Base-by-base conservation (phyloP, 2,888 invertebrate genomes). In the Galerucella calmariensis region DNA sequence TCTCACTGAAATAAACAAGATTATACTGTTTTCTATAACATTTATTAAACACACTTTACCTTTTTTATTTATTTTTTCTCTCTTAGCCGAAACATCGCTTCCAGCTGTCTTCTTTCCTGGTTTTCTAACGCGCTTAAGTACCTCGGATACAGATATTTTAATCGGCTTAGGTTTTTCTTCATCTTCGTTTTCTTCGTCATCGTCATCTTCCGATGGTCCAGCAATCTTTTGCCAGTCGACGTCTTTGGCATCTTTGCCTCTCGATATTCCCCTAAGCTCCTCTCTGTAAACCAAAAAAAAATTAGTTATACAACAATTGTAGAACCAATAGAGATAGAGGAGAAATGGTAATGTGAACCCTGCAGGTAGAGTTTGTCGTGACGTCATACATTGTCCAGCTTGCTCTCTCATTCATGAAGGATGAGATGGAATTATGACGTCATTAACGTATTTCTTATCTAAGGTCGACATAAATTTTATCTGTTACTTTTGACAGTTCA, bases 161-260 rank as follows among this genome's bases (percentile, higher is more conserved):
- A 94, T 91, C 0, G 95, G 92, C 77, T 92, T 89, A 0, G 95
- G 94, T 85, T 93, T 93, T 82, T 94, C 93, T 0, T 91, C 89
- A 12, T 78, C 81, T 63, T 80, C 80, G 46, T 78, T 77, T 16
- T 82, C 81, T 10, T 90, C 82, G 16, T 84, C 86, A 81, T 90
- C 90, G 79, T 91, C 90, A 1, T 90, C 83, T 2, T 81, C 83
- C 3, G 63, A 10, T 5, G 92, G 91, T 10, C 92, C 90, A 0
- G 96, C 96, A 0, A 96, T 92, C 58, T 91, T 90, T 0, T 92
- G 90, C 96, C 96, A 97, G 87, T 96, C 95, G 0, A 96, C 91
- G 85, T 97, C 96, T 86, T 95, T 95, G 0, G 92, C 93, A 84
- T 93, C 93, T 81, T 93, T 93, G 53, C 94, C 95, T 78, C 97